Evolutionary conservation across 2,797 vertebrate species (phyloP).

Genomic region (Tauraco hartlaubi): DNA sequence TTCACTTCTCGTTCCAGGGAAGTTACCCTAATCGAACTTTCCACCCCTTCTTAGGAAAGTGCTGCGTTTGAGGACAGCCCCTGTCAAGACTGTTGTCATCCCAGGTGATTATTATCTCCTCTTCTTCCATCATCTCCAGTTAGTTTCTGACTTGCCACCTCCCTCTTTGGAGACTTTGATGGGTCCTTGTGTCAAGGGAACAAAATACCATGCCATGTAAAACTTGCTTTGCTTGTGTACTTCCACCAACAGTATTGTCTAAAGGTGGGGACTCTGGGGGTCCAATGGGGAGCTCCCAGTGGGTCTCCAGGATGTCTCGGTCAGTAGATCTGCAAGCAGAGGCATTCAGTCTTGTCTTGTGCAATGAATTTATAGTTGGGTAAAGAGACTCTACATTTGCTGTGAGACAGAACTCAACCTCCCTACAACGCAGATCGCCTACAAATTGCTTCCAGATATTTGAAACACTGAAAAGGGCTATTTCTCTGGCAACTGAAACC

Average conservation of each 20-base stretch:
- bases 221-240: not conserved
- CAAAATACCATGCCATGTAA: not conserved
- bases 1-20: not conserved
- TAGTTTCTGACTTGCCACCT: not conserved
- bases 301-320: not conserved
- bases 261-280: not conserved
- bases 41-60: not conserved
- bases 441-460: not conserved
- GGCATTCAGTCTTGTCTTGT: not conserved
- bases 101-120: not conserved
- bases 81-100: not conserved
- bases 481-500: not conserved
- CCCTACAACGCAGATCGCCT: not conserved
- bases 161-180: not conserved
- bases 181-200: not conserved
- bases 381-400: not conserved
- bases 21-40: not conserved
- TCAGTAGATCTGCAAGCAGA: not conserved
- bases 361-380: not conserved
- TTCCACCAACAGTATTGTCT: not conserved
- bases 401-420: not conserved
- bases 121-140: not conserved
- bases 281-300: accelerated
- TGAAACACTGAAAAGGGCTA: not conserved
- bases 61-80: not conserved